Percentiles rank a stretch among this genome's conserved stretches.
Conservation (phyloP, 2,888 invertebrate genomes). For the Oeneis ivallda region DNA sequence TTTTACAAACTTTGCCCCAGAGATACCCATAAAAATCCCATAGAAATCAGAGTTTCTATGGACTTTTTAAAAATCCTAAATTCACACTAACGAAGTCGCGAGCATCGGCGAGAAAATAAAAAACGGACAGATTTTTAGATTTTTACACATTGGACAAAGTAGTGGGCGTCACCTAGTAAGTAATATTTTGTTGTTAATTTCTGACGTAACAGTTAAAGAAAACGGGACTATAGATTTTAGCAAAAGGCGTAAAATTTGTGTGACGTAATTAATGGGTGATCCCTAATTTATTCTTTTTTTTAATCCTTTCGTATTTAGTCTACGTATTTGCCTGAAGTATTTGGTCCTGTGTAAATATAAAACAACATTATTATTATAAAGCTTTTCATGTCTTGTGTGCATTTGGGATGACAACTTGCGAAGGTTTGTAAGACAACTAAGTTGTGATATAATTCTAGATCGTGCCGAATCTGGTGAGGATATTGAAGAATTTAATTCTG, state of each 20-base stretch:
- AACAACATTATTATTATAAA: constrained; percentile 16
- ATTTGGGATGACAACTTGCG: constrained; percentile 38
- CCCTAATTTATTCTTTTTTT: neutral
- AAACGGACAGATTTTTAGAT: too few species aligned
- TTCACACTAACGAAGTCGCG: too few species aligned
- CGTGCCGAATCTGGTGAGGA: constrained; percentile 98
- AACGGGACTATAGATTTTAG: too few species aligned
- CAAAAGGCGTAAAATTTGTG: neutral
- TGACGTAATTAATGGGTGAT: constrained; percentile 4
- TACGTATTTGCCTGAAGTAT: constrained; percentile 28
- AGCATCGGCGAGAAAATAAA: too few species aligned
- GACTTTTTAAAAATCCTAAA: too few species aligned
- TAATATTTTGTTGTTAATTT: too few species aligned
- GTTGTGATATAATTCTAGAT: constrained; percentile 83
- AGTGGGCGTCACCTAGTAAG: too few species aligned
- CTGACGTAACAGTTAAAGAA: too few species aligned
- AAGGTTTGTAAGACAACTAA: neutral
- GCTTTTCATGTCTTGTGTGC: constrained; percentile 43
- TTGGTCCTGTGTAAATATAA: constrained; percentile 31
- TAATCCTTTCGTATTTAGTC: constrained; percentile 28
- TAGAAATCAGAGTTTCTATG: too few species aligned
- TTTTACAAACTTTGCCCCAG: too few species aligned
- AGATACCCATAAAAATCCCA: too few species aligned
- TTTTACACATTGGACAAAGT: too few species aligned
- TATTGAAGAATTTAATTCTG: constrained; percentile 98